Conservation (phyloP, 2,113 vertebrate species). For the Notechis scutatus region DNA sequence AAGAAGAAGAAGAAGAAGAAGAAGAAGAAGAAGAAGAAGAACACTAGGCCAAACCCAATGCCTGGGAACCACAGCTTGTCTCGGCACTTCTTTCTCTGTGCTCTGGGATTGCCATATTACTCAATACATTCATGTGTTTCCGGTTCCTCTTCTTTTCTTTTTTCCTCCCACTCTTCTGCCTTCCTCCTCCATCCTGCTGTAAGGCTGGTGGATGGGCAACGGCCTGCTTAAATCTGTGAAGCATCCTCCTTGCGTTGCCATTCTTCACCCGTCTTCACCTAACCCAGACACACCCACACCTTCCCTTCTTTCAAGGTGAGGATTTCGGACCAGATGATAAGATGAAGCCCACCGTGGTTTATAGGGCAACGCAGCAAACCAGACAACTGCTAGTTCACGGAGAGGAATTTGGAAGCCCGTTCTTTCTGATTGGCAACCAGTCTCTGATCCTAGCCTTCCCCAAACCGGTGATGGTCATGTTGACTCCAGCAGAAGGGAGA, state of each 20-base stretch:
- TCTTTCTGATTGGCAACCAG: too few species aligned
- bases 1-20: too few species aligned
- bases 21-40: too few species aligned
- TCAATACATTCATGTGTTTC: constrained; percentile 47
- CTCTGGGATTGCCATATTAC: constrained; percentile 59
- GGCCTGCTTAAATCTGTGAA: not conserved
- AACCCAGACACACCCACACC: not conserved
- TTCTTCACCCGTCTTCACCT: not conserved
- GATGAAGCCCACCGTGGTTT: not conserved
- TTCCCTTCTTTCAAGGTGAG: not conserved
- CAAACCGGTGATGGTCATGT: not conserved
- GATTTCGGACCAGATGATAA: not conserved
- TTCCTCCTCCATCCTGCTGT: not conserved
- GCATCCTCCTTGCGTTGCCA: not conserved
- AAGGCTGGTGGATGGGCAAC: constrained; percentile 19
- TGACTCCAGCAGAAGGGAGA: not conserved
- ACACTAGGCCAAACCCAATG: accelerated
- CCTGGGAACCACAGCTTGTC: constrained; percentile 36
- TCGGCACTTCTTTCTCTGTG: constrained; percentile 31
- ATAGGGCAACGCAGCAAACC: not conserved
- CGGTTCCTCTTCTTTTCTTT: constrained; percentile 36
- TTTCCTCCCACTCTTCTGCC: not conserved
- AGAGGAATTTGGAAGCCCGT: too few species aligned
- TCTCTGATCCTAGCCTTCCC: too few species aligned
- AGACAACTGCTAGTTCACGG: not conserved